These are phyloP conservation scores for Limnodromus scolopaceus DNA, from an alignment of 2,797 vertebrate genomes.

Conservation along the genomic window DNA sequence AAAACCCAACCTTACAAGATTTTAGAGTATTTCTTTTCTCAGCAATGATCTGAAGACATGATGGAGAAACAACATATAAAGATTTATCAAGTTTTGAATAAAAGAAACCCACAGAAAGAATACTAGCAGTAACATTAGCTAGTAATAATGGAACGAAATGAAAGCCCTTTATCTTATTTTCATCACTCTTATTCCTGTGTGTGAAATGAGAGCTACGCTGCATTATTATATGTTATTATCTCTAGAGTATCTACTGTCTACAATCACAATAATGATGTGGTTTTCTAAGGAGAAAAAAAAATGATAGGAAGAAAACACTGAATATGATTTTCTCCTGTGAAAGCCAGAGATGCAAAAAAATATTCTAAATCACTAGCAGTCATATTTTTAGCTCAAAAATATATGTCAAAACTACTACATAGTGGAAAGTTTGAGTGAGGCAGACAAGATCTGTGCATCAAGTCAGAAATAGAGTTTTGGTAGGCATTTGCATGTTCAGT, in stretches of 20 bases:
- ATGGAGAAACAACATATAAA: not conserved
- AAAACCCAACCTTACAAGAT: not conserved
- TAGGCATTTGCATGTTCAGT: not conserved
- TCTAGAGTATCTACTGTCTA: not conserved
- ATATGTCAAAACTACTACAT: not conserved
- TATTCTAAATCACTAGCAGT: not conserved
- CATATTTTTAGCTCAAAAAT: not conserved
- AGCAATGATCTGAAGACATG: not conserved
- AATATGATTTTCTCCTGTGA: not conserved
- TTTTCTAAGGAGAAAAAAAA: not conserved
- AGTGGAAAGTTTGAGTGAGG: not conserved
- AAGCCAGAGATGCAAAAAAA: not conserved
- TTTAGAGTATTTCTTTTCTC: not conserved
- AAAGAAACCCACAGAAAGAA: not conserved
- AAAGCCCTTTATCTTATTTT: conserved; percentile 12
- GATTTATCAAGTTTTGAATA: not conserved
- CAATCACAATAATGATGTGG: not conserved
- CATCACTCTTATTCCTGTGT: not conserved
- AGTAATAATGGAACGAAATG: not conserved
- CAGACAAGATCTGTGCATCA: not conserved
- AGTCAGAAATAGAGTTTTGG: not conserved
- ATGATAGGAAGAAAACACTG: not conserved
- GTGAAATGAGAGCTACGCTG: not conserved
- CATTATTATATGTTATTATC: not conserved
- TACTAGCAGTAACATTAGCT: not conserved